phyloP scores from a whole-genome alignment of 1,140 invertebrate species.

The Diorhabda carinulata region DNA sequence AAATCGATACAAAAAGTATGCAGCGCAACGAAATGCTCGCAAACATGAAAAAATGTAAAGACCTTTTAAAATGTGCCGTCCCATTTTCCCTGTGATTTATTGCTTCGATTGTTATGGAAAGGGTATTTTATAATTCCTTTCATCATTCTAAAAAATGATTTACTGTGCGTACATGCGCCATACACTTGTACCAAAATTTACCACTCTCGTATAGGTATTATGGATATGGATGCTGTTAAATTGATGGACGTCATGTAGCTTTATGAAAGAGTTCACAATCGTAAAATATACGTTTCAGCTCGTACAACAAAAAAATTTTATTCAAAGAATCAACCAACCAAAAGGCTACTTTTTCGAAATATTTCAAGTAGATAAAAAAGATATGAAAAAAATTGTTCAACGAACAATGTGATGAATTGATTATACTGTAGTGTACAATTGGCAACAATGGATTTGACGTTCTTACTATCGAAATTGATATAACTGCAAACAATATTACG shows the following conservation, averaged over 20 bases:
- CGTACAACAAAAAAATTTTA: no score
- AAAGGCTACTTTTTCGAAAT: no score
- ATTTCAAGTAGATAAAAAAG: no score
- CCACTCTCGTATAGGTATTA: slow-evolving; percentile 1
- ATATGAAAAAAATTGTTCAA: no score
- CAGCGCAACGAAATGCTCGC: slow-evolving; percentile 10
- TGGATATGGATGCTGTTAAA: slow-evolving; percentile 9
- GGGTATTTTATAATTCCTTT: slow-evolving; percentile 12
- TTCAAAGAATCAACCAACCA: no score
- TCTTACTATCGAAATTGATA: no score
- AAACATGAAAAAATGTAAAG: slow-evolving; percentile 14
- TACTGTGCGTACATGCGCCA: slow-evolving; percentile 1
- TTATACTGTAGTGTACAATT: no score
- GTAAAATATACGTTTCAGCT: neutral
- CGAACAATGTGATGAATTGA: no score
- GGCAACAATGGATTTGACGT: no score
- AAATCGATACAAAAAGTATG: slow-evolving; percentile 22
- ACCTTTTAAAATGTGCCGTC: slow-evolving; percentile 14
- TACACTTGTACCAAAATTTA: slow-evolving; percentile 2
- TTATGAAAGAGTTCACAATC: slow-evolving; percentile 10
- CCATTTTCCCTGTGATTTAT: slow-evolving; percentile 11
- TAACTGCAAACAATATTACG: no score
- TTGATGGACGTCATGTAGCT: slow-evolving; percentile 10
- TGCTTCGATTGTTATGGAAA: slow-evolving; percentile 10
- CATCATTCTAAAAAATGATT: slow-evolving; percentile 4